Evolutionary conservation across 2,888 invertebrate species (phyloP), one percentile per base, ranked within the genome.

Genomic region (Parasteatoda lunata): DNA sequence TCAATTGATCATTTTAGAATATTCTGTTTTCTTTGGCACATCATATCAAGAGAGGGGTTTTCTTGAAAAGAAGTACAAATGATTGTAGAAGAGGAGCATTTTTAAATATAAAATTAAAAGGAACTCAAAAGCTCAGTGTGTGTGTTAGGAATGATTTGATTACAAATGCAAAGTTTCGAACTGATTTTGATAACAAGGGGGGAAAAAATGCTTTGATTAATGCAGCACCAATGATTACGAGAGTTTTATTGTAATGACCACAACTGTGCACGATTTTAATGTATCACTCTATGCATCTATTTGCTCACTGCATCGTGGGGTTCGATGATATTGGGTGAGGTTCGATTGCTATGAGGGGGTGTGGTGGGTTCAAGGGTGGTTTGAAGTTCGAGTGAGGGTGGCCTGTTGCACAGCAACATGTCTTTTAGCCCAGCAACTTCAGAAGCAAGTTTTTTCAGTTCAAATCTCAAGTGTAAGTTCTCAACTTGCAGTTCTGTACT

Each of bases 361-460:
- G 88, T 88, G 3, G 71, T 72, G 9, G 80, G 52, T 49, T 73
- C 71, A 7, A 64, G 68, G 7, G 13, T n/a, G 48, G 13, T 71
- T 11, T 59, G 64, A 13, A 64, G 48, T 11, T 77, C 87, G n/a
- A 76, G 68, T 30, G 83, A 69, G 5, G 83, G 71, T 13, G 82
- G 77, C n/a, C 88, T 69, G 76, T 88, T 88, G 83, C 83, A 83
- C 5, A 88, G 71, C 51, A 89, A 48, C 69, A 87, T 80, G 87
- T 92, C 92, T 89, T 97, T 97, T 7, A 98, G 94, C 89, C 95
- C 96, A 77, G 96, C 97, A 89, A 98, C 97, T 92, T 98, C 98
- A 1, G 96, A 96, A 59, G 97, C 97, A 48, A 98, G 94, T 90
- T 96, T 94, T 90, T 96, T 96, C 90, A 98, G 93, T 92, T 98